Conservation (phyloP, 1,140 invertebrate species). For the Pantala flavescens region DNA sequence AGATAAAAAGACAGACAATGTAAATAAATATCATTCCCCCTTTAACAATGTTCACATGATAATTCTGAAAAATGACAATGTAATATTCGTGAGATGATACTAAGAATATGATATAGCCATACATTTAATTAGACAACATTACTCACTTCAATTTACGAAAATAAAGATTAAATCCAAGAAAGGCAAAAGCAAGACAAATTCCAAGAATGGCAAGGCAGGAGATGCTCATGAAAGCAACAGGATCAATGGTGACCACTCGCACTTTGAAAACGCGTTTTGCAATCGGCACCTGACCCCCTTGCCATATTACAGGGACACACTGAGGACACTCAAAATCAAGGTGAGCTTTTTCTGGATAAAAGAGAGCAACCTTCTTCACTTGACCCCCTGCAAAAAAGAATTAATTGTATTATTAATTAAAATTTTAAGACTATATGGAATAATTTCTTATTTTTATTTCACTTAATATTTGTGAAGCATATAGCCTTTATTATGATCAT, state of each 20-base stretch:
- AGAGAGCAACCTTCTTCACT: conserved; percentile 60
- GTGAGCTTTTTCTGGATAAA: conserved; percentile 50
- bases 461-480: too few relatives aligned
- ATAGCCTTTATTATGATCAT: too few relatives aligned
- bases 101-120: too few relatives aligned
- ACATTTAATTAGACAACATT: too few relatives aligned
- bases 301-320: conserved; percentile 62
- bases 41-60: too few relatives aligned
- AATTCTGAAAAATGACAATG: too few relatives aligned
- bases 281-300: conserved; percentile 60
- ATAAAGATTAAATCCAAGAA: conserved; percentile 77
- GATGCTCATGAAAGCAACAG: conserved; percentile 56
- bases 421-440: too few relatives aligned
- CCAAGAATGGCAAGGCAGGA: conserved; percentile 60
- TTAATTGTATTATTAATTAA: too few relatives aligned
- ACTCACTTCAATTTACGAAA: conserved; percentile 74
- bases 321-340: conserved; percentile 58
- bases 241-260: conserved; percentile 61
- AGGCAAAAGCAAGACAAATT: conserved; percentile 62
- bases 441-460: too few relatives aligned
- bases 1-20: too few relatives aligned
- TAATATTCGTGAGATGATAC: too few relatives aligned
- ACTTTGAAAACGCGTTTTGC: conserved; percentile 60
- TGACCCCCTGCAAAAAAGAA: conserved; percentile 45
- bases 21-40: too few relatives aligned